These are phyloP conservation scores for Piaya cayana DNA, from an alignment of 2,113 vertebrate species.

Conservation along the genomic window DNA sequence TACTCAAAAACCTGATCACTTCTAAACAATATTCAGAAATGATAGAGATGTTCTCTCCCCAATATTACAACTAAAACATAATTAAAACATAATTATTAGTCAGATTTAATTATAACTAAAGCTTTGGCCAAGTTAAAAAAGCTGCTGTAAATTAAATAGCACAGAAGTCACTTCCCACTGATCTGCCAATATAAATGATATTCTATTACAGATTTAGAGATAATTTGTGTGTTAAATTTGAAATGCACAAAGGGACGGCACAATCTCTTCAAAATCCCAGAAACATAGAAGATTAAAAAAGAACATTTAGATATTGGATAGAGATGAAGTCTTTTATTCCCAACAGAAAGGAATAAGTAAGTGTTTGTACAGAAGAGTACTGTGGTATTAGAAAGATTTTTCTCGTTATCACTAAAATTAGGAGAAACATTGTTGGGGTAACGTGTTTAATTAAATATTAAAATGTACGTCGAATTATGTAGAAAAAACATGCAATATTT, in stretches of 20 bases:
- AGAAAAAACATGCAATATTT: not conserved
- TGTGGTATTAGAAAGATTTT: not conserved
- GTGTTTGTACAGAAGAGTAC: not conserved
- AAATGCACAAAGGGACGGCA: not conserved
- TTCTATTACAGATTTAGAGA: not conserved
- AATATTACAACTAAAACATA: not conserved
- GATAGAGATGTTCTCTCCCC: not conserved
- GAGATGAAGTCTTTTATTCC: not conserved
- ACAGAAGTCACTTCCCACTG: not conserved
- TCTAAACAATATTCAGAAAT: not conserved
- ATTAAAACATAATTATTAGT: not conserved
- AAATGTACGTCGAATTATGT: not conserved
- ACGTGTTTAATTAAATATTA: not conserved
- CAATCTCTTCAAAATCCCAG: not conserved
- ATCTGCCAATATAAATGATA: not conserved
- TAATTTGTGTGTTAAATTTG: constrained; percentile 12
- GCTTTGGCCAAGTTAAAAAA: not conserved
- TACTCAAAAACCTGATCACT: not conserved
- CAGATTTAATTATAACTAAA: not conserved
- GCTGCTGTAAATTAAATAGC: constrained; percentile 5
- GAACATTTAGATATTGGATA: not conserved
- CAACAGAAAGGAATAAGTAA: not conserved
- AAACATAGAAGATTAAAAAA: not conserved
- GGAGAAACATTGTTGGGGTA: not conserved
- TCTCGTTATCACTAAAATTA: not conserved